Percentiles rank a stretch among this genome's conserved stretches.
These are phyloP conservation scores for Chrysodeixis includens DNA, from an alignment of 2,888 invertebrate species.

Conservation along the genomic window DNA sequence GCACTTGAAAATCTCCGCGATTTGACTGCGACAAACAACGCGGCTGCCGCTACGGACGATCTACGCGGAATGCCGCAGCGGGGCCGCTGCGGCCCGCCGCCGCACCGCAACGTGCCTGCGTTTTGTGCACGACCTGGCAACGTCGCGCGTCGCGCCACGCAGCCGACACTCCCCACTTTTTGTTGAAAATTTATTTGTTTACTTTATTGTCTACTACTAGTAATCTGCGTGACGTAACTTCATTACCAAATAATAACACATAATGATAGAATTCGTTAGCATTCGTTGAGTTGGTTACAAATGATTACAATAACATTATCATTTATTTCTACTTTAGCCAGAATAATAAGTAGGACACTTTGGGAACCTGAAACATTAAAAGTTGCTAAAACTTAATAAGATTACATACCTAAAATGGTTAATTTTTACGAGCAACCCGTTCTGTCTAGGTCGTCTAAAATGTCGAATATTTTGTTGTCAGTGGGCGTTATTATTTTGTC, in stretches of 20 bases:
- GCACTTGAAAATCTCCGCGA: slow-evolving; percentile 56
- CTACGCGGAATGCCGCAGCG: slow-evolving; percentile 72
- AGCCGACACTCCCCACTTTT: slow-evolving; percentile 42
- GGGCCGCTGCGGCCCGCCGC: slow-evolving; percentile 71
- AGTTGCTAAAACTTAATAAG: not conserved
- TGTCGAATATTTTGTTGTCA: not conserved
- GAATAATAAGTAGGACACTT: slow-evolving; percentile 2
- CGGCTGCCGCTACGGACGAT: slow-evolving; percentile 65
- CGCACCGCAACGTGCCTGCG: slow-evolving; percentile 49
- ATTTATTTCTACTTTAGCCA: not conserved
- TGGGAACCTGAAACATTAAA: not conserved
- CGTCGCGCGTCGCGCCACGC: slow-evolving; percentile 54
- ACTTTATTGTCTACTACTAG: slow-evolving; percentile 55
- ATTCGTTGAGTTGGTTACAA: slow-evolving; percentile 7
- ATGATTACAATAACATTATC: not conserved
- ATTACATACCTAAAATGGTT: not conserved
- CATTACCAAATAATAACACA: slow-evolving; percentile 25
- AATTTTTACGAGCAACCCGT: not conserved
- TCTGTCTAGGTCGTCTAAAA: not conserved
- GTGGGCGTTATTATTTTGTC: not conserved
- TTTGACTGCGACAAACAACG: slow-evolving; percentile 58
- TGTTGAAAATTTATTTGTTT: slow-evolving; percentile 58
- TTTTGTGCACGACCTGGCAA: slow-evolving; percentile 67
- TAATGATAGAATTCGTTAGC: slow-evolving; percentile 14
- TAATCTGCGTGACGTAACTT: slow-evolving; percentile 47